Conservation (phyloP, 1,140 invertebrate species). For the Rhagoletis zephyria region DNA sequence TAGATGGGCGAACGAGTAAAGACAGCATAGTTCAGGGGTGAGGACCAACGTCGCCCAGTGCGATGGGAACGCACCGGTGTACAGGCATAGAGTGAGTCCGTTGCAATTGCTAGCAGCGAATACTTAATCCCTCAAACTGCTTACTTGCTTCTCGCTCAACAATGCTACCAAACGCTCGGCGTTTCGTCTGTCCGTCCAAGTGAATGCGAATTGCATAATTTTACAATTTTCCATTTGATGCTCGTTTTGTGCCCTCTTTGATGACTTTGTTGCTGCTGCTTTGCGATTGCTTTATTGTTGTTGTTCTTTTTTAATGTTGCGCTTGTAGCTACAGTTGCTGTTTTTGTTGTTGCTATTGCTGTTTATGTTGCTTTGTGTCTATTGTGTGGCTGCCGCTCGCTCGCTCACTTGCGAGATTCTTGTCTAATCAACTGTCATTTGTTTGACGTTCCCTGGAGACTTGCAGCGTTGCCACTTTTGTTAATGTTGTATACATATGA, state of each 20-base stretch:
- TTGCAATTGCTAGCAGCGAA: not conserved
- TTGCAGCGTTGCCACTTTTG: constrained; percentile 60
- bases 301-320: constrained; percentile 25
- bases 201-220: constrained; percentile 69
- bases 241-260: constrained; percentile 64
- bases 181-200: not conserved
- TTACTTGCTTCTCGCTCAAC: constrained; percentile 10
- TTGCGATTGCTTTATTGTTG: not conserved
- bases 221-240: constrained; percentile 73
- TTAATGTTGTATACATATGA: constrained; percentile 32
- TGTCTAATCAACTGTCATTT: constrained; percentile 74
- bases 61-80: not conserved
- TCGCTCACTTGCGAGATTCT: constrained; percentile 64
- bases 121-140: constrained; percentile 49
- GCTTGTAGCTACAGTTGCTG: constrained; percentile 23
- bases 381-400: constrained; percentile 51
- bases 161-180: not conserved
- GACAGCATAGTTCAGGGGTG: not conserved
- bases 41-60: not conserved
- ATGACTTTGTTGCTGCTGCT: constrained; percentile 50
- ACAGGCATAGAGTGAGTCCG: not conserved
- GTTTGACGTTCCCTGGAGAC: constrained; percentile 72
- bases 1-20: not conserved
- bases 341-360: constrained; percentile 3
- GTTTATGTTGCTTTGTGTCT: constrained; percentile 56